Evolutionary conservation across 2,888 invertebrate species (phyloP), one percentile per base, ranked within the genome.

Genomic region (Lordiphosa andalusiaca): DNA sequence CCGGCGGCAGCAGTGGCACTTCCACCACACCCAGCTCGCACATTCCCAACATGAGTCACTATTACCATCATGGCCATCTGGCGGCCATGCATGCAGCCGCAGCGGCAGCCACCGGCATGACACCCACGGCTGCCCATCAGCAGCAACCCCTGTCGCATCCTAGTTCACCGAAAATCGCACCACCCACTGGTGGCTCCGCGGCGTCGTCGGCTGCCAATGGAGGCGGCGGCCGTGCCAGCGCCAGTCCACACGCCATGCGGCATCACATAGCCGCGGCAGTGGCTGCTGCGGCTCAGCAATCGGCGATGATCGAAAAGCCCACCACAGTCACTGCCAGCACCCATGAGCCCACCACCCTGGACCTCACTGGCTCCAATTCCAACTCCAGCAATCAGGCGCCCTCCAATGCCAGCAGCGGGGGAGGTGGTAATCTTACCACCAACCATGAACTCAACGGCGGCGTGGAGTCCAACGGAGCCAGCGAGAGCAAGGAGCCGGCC

Each of bases 331-430:
- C 84, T 2, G 56, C 64, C 7, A 76, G 74, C 5, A 76, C 76
- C 6, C 88, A 88, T 48, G 89, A 89, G 49, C 84, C 86, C 9
- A 61, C 88, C 10, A 88, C 89, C 2, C 68, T 89, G n/a, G 89
- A 89, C 69, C 65, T 89, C 38, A 89, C 88, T 2, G 88, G 88
- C 21, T 88, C 89, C 25, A 88, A 88, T 57, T 88, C 88, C n/a
- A 88, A 89, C 55, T 89, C 88, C 2, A 88, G 88, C 68, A 86
- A 87, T 48, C 86, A 84, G 64, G 84, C 87, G 0, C 80, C 85
- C 19, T 87, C 88, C 7, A 83, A 73, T 5, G 71, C 84, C 19
- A 85, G 87, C 59, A 87, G 76, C 13, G 59, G 75, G 23, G 68
- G 80, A 41, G 67, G 30, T 9, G 67, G 30, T 9, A 30, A 30